These are phyloP conservation scores for Acestrorhynchus altus DNA, from an alignment of 2,797 vertebrate genomes.

Conservation along the genomic window DNA sequence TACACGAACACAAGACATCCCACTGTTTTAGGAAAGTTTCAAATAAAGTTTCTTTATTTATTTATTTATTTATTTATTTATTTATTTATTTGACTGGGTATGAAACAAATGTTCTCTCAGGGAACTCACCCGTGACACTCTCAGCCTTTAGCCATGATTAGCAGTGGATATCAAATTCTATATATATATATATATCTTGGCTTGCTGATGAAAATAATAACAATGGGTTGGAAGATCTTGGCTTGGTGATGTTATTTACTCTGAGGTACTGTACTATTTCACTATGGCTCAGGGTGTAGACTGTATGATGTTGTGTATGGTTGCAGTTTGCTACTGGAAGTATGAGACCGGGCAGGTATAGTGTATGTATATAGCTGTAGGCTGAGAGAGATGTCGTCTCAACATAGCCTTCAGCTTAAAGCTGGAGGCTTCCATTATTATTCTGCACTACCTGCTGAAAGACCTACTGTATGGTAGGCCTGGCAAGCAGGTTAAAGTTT, in stretches of 20 bases:
- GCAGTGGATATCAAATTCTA: background rate
- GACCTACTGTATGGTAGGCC: background rate
- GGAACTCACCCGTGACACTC: background rate
- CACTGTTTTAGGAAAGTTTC: conserved; percentile 20
- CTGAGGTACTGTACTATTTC: background rate
- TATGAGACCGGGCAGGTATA: background rate
- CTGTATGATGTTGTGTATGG: background rate
- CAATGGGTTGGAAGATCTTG: too few species aligned
- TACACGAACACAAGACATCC: background rate
- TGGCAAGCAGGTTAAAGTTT: too few species aligned
- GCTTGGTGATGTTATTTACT: background rate
- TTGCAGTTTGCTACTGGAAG: background rate
- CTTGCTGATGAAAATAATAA: background rate
- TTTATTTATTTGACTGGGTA: background rate
- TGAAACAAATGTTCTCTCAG: background rate
- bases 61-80: background rate
- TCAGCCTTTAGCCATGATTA: conserved; percentile 6
- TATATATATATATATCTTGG: too few species aligned
- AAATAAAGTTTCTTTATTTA: background rate
- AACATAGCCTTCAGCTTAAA: background rate
- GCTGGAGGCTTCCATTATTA: background rate
- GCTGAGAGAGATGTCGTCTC: background rate
- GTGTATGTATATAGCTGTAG: background rate
- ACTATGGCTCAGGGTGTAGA: background rate
- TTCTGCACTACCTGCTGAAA: conserved; percentile 17